phyloP scores from a whole-genome alignment of 2,113 vertebrate genomes.

The Cyrtonyx montezumae region DNA sequence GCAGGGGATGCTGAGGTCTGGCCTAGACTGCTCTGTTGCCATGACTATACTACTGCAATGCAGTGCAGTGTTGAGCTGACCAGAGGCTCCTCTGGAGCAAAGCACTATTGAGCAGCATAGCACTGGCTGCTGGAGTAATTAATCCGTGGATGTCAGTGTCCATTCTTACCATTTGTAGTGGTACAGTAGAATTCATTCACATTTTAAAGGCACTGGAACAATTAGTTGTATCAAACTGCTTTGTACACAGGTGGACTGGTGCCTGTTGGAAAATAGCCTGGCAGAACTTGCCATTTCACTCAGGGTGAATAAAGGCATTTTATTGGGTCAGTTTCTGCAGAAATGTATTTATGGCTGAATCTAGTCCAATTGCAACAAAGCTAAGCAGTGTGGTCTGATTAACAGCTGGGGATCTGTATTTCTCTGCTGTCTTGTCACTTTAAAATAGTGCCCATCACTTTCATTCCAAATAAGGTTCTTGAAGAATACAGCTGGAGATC shows the following conservation, averaged over 20 bases:
- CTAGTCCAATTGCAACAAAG: conserved; percentile 71
- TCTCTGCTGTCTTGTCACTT: conserved; percentile 28
- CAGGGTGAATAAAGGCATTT: not conserved
- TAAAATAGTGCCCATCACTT: not conserved
- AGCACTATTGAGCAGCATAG: conserved; percentile 59
- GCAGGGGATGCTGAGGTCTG: not conserved
- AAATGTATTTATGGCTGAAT: conserved; percentile 77
- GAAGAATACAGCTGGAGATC: not conserved
- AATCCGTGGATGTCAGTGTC: not conserved
- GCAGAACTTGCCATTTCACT: not conserved
- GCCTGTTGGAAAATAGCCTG: not conserved
- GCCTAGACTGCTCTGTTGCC: not conserved
- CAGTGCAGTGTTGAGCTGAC: not conserved
- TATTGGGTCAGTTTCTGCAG: conserved; percentile 76
- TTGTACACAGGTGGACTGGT: not conserved
- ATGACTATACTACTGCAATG: not conserved
- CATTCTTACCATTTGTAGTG: not conserved
- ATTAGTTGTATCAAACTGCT: not conserved
- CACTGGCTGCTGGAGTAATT: conserved; percentile 50
- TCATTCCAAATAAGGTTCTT: not conserved
- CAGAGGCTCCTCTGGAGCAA: not conserved
- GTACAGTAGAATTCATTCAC: not conserved
- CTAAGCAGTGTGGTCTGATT: conserved; percentile 60
- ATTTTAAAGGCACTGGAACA: not conserved
- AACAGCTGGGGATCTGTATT: conserved; percentile 69